Percentiles rank a stretch among this genome's conserved stretches.
phyloP scores from a whole-genome alignment of 1,140 invertebrate genomes.

The Antheraea pernyi region DNA sequence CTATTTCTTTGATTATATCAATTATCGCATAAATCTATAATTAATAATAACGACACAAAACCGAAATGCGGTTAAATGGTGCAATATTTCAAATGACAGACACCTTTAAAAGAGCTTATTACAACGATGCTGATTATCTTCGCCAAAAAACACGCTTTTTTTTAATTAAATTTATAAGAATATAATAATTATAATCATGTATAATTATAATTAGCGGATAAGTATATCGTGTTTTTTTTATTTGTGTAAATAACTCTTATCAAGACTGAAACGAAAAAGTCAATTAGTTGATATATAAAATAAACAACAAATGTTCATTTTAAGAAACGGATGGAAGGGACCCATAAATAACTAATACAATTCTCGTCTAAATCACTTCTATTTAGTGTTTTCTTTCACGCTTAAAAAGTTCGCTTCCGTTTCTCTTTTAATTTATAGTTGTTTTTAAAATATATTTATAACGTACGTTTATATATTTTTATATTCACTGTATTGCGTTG shows the following conservation, averaged over 20 bases:
- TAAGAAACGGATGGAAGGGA: neutral
- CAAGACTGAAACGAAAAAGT: constrained; percentile 68
- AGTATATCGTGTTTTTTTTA: neutral
- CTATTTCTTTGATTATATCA: too few relatives aligned
- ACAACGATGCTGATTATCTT: too few relatives aligned
- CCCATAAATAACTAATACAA: neutral
- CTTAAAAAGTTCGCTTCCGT: neutral
- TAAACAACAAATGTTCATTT: neutral
- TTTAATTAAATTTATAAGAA: neutral
- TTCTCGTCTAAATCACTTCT: neutral
- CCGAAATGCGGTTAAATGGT: too few relatives aligned
- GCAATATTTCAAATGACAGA: too few relatives aligned
- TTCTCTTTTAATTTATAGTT: neutral
- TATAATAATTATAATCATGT: neutral
- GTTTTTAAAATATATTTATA: neutral
- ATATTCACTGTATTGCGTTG: neutral
- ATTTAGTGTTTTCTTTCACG: neutral
- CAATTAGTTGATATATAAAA: constrained; percentile 43
- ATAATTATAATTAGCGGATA: neutral
- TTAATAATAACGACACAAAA: too few relatives aligned
- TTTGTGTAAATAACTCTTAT: constrained; percentile 26
- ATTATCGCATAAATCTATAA: too few relatives aligned
- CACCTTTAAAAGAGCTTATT: too few relatives aligned
- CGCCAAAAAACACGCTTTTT: neutral
- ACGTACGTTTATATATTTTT: neutral